A percentile compares a stretch with the other conserved stretches of the same genome.
These are phyloP conservation scores for Pristionchus mayeri DNA, from an alignment of 2,888 invertebrate genomes.

Conservation along the genomic window DNA sequence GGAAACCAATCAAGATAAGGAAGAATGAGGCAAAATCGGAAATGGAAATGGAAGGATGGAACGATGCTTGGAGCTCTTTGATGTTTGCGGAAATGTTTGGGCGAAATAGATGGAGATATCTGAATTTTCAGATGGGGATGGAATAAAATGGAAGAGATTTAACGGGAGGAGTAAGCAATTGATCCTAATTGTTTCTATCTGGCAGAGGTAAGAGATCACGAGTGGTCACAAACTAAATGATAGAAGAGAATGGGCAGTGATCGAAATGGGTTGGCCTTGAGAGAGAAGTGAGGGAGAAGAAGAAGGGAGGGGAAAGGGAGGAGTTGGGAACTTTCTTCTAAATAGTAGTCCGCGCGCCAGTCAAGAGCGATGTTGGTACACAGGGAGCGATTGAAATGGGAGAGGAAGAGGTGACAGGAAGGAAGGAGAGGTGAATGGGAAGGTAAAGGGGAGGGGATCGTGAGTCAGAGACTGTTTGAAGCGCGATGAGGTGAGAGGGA, in stretches of 20 bases:
- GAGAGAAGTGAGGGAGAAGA: background rate
- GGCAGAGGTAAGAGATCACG: background rate
- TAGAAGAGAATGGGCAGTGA: background rate
- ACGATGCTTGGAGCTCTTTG: background rate
- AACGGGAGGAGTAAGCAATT: background rate
- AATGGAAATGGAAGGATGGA: background rate
- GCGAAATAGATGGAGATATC: background rate
- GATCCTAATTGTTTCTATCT: background rate
- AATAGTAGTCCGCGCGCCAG: background rate
- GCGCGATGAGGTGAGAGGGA: background rate
- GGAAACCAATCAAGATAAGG: background rate
- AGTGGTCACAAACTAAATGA: background rate
- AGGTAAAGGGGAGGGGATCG: background rate
- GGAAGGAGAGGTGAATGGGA: background rate
- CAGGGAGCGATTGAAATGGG: background rate
- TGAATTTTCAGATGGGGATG: background rate
- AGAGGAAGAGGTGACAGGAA: background rate
- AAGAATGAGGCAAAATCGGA: background rate
- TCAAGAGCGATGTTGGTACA: conserved; percentile 6
- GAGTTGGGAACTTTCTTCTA: conserved; percentile 41
- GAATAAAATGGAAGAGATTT: background rate
- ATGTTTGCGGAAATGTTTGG: background rate
- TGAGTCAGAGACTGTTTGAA: conserved; percentile 24
- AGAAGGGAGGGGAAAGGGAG: background rate
- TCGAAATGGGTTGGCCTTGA: conserved; percentile 41